Percentiles rank a stretch among this genome's conserved stretches.
Conservation (phyloP, 2,113 vertebrate species). For the Spheniscus mendiculus region DNA sequence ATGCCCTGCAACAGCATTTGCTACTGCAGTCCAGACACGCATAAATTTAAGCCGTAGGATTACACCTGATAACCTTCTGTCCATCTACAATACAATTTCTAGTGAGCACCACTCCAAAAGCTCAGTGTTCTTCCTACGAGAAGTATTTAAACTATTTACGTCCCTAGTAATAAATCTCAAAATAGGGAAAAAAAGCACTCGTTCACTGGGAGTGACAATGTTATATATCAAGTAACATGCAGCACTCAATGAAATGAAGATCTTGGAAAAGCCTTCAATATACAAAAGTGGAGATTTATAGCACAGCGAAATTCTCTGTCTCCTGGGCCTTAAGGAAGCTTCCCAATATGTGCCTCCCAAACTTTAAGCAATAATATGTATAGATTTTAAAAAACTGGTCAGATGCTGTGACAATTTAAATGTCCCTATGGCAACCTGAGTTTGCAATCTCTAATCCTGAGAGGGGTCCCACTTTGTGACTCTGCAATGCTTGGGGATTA, state of each 20-base stretch:
- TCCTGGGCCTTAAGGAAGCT: not conserved
- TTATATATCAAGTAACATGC: fast-evolving
- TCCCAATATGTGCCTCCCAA: not conserved
- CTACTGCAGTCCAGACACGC: not conserved
- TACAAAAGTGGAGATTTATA: not conserved
- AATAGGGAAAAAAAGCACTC: not conserved
- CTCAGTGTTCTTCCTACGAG: not conserved
- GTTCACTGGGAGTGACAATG: fast-evolving
- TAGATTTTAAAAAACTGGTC: not conserved
- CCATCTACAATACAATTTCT: not conserved
- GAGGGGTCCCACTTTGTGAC: not conserved
- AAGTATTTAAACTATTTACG: not conserved
- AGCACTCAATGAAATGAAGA: not conserved
- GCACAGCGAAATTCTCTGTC: not conserved
- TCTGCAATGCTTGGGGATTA: not conserved
- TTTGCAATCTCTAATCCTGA: not conserved
- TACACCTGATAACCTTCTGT: not conserved
- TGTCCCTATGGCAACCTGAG: not conserved
- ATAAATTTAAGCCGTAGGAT: fast-evolving
- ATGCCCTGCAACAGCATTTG: not conserved
- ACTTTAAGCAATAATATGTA: not conserved
- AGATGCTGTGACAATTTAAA: not conserved
- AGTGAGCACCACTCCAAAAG: not conserved
- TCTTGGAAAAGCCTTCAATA: not conserved
- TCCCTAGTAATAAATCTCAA: not conserved